A percentile compares a stretch with the other conserved stretches of the same genome.
Evolutionary conservation across 2,797 vertebrate species (phyloP).

Genomic region (Triplophysa yarkandensis): DNA sequence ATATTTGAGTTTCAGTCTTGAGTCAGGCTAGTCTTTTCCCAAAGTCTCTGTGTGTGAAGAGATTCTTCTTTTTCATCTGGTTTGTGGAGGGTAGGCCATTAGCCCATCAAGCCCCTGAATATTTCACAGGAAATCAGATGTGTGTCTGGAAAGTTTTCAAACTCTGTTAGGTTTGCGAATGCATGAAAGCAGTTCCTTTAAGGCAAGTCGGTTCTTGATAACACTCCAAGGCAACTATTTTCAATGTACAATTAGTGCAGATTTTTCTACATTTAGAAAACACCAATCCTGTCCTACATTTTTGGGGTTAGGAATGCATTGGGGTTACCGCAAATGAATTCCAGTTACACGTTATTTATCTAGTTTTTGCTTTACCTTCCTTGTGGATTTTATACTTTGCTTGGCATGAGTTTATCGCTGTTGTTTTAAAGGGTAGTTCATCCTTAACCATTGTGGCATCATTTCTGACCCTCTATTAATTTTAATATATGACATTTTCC

Average conservation of each 20-base stretch:
- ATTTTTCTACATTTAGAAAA: not conserved
- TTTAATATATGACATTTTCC: too few relatives aligned
- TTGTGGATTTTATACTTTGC: not conserved
- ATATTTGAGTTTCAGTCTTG: not conserved
- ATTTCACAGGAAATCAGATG: slow-evolving; percentile 37
- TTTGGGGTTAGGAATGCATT: too few relatives aligned
- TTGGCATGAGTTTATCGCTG: not conserved
- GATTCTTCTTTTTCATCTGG: slow-evolving; percentile 37
- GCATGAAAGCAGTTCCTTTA: slow-evolving; percentile 5
- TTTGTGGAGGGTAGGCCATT: slow-evolving; percentile 14
- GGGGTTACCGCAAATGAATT: too few relatives aligned
- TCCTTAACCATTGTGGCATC: too few relatives aligned
- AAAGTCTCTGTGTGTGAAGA: slow-evolving; percentile 1
- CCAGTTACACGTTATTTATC: not conserved
- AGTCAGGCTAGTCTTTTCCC: slow-evolving; percentile 3
- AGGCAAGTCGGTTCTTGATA: slow-evolving; percentile 7
- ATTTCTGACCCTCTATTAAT: too few relatives aligned
- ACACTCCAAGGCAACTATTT: not conserved
- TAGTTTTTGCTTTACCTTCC: not conserved
- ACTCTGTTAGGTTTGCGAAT: slow-evolving; percentile 16
- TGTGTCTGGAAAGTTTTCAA: slow-evolving; percentile 16
- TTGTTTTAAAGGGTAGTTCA: not conserved
- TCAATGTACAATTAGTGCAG: not conserved
- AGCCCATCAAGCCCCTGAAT: slow-evolving; percentile 20
- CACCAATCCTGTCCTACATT: too few relatives aligned